Conservation (phyloP, 2,113 vertebrate genomes). For the Halichoerus grypus region DNA sequence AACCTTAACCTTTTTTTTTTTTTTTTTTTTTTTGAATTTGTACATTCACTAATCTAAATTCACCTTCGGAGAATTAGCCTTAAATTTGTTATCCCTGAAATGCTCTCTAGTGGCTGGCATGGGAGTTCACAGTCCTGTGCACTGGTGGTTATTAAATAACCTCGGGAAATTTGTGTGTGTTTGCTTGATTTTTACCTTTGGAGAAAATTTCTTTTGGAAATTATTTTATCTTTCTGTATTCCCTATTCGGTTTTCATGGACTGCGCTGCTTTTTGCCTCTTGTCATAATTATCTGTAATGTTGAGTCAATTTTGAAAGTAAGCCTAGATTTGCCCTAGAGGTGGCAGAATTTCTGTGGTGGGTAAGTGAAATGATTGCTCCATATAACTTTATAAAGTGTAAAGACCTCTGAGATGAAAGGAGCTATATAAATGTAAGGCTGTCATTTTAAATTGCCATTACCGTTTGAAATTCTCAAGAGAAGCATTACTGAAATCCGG, state of each 20-base stretch:
- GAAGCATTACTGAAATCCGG: conserved; percentile 81
- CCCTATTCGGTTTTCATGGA: conserved; percentile 61
- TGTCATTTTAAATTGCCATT: conserved; percentile 85
- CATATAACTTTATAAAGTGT: conserved; percentile 82
- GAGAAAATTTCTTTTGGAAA: conserved; percentile 30
- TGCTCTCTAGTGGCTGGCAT: conserved; percentile 68
- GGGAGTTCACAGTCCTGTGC: conserved; percentile 61
- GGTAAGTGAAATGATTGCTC: conserved; percentile 78
- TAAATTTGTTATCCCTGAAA: conserved; percentile 68
- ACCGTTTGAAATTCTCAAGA: conserved; percentile 80
- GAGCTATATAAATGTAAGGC: conserved; percentile 77
- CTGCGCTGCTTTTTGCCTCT: conserved; percentile 48
- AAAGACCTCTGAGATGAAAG: conserved; percentile 81
- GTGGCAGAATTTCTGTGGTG: conserved; percentile 76
- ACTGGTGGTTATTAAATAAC: conserved; percentile 41
- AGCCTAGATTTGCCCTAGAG: conserved; percentile 74
- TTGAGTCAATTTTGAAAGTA: conserved; percentile 72
- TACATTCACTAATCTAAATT: conserved; percentile 13
- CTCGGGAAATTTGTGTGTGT: conserved; percentile 60
- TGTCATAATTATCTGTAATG: conserved; percentile 76
- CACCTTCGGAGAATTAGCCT: conserved; percentile 55
- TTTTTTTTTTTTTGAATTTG: neutral
- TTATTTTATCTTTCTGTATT: conserved; percentile 51
- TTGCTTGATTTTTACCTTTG: conserved; percentile 56
- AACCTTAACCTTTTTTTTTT: neutral